Conservation (phyloP, 2,113 vertebrate species). For the Siphamia tubifer region DNA sequence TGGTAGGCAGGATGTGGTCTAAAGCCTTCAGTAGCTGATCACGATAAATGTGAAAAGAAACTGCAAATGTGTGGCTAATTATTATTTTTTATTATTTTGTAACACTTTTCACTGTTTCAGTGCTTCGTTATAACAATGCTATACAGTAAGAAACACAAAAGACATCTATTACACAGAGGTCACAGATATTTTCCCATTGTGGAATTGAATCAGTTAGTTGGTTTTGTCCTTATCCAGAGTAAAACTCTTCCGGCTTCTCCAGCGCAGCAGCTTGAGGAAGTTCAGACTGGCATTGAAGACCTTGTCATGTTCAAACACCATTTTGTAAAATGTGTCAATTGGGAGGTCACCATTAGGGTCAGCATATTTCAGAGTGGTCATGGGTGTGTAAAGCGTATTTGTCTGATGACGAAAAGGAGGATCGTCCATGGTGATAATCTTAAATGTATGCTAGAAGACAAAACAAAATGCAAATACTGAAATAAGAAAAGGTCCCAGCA, state of each 20-base stretch:
- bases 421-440: constrained; percentile 84
- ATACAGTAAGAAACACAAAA: neutral
- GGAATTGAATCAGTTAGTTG: neutral
- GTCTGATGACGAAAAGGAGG: constrained; percentile 89
- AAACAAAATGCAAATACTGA: neutral
- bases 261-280: constrained; percentile 85
- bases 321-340: constrained; percentile 89
- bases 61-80: neutral
- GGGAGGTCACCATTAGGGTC: constrained; percentile 86
- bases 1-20: neutral
- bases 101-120: neutral
- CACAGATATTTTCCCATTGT: neutral
- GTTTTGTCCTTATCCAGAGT: constrained; percentile 68
- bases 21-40: neutral
- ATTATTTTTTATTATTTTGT: neutral
- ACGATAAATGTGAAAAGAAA: neutral
- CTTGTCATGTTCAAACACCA: constrained; percentile 88
- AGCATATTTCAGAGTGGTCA: constrained; percentile 88
- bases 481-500: too few relatives aligned
- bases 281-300: constrained; percentile 88
- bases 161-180: neutral
- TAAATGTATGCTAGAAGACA: constrained; percentile 81
- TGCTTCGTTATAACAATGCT: neutral
- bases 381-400: constrained; percentile 84
- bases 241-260: constrained; percentile 87